These are phyloP conservation scores for Bagarius yarrelli DNA, from an alignment of 2,113 vertebrate genomes.

Conservation along the genomic window DNA sequence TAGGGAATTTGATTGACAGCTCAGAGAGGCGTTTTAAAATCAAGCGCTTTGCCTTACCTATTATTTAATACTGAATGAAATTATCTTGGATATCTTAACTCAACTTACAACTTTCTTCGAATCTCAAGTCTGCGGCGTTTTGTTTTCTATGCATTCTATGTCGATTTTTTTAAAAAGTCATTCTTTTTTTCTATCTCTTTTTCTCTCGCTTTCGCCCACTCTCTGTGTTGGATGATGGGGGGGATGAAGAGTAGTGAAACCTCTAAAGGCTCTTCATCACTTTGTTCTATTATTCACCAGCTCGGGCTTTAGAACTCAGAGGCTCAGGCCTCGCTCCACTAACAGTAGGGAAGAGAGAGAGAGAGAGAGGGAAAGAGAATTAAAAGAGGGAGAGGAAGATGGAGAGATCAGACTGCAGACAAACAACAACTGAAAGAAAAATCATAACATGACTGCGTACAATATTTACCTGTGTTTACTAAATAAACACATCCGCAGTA, in stretches of 20 bases:
- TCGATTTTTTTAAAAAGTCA: conserved; percentile 9
- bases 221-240: conserved; percentile 55
- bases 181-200: conserved; percentile 13
- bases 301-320: conserved; percentile 71
- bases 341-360: conserved; percentile 57
- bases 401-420: background rate
- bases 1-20: conserved; percentile 32
- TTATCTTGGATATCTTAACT: conserved; percentile 1
- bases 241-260: conserved; percentile 67
- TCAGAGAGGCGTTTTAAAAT: background rate
- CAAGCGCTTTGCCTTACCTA: background rate
- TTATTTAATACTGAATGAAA: background rate
- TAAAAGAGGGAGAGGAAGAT: background rate
- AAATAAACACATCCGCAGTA: conserved; percentile 61
- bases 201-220: conserved; percentile 48
- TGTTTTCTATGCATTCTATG: conserved; percentile 11
- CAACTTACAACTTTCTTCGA: background rate
- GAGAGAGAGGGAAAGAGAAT: conserved; percentile 5
- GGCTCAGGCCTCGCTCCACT: conserved; percentile 63
- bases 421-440: conserved; percentile 9
- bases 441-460: conserved; percentile 48
- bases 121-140: conserved; percentile 21
- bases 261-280: conserved; percentile 73
- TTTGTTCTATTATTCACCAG: conserved; percentile 84
- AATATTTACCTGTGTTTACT: conserved; percentile 60